These are phyloP conservation scores for Mya arenaria DNA, from an alignment of 1,140 invertebrate genomes.

Conservation along the genomic window DNA sequence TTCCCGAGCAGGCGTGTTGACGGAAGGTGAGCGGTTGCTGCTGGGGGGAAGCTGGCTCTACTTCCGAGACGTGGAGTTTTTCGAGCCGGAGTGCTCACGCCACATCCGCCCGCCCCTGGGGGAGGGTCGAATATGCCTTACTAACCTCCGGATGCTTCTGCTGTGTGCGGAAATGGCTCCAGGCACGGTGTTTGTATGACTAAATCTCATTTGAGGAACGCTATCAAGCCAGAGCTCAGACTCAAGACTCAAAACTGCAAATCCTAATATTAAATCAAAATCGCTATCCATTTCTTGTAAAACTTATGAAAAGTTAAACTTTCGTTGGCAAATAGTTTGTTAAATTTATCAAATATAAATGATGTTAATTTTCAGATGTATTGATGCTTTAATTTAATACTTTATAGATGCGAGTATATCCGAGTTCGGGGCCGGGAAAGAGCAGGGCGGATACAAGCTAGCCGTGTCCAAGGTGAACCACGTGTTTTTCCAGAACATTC, in stretches of 20 bases:
- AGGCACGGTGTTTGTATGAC: constrained; percentile 58
- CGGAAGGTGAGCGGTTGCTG: constrained; percentile 62
- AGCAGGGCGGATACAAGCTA: constrained; percentile 66
- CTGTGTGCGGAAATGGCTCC: constrained; percentile 68
- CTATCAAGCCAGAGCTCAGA: too few species aligned
- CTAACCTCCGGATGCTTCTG: constrained; percentile 67
- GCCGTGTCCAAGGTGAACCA: constrained; percentile 65
- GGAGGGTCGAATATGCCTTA: constrained; percentile 69
- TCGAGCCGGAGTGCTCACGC: constrained; percentile 60
- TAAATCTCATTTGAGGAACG: too few species aligned
- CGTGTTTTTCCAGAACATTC: constrained; percentile 69
- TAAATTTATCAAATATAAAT: too few species aligned
- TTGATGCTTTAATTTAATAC: too few species aligned
- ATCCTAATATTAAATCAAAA: too few species aligned
- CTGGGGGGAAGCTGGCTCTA: constrained; percentile 62
- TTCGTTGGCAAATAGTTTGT: too few species aligned
- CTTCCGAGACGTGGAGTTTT: constrained; percentile 63
- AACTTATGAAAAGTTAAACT: too few species aligned
- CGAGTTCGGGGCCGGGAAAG: constrained; percentile 55
- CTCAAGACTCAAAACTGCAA: too few species aligned
- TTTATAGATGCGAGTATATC: constrained; percentile 62
- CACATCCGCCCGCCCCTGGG: constrained; percentile 63
- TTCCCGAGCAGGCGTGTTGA: constrained; percentile 70
- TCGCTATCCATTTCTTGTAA: too few species aligned
- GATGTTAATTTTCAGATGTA: too few species aligned